phyloP scores from a whole-genome alignment of 2,888 invertebrate genomes.

The Dioctria rufipes region DNA sequence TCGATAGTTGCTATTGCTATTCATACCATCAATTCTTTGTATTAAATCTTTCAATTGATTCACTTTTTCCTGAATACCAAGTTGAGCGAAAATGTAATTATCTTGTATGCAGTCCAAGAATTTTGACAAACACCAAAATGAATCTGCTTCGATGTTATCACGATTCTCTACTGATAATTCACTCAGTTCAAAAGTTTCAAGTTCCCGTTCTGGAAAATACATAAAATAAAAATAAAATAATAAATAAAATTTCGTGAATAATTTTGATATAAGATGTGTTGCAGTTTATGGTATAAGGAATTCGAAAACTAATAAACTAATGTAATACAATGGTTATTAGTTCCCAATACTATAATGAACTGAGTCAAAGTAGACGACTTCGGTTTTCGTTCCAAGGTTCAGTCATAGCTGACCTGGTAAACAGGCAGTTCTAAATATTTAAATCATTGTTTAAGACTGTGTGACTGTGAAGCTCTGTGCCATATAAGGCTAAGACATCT shows the following conservation, averaged over 20 bases:
- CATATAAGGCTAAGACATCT: too few species aligned
- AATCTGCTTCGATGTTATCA: slow-evolving; percentile 96
- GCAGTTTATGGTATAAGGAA: too few species aligned
- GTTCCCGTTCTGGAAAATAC: slow-evolving; percentile 76
- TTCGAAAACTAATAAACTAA: too few species aligned
- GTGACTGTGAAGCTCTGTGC: too few species aligned
- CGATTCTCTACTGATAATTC: slow-evolving; percentile 83
- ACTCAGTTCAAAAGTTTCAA: slow-evolving; percentile 90
- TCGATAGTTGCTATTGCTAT: slow-evolving; percentile 48
- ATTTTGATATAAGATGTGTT: background rate
- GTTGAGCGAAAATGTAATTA: slow-evolving; percentile 99
- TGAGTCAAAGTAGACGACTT: too few species aligned
- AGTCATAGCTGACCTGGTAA: too few species aligned
- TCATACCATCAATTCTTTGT: slow-evolving; percentile 90
- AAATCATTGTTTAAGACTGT: too few species aligned
- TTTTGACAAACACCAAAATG: slow-evolving; percentile 98
- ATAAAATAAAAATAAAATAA: too few species aligned
- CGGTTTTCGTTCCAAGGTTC: too few species aligned
- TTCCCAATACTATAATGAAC: too few species aligned
- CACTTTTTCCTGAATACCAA: slow-evolving; percentile 98
- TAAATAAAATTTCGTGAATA: background rate
- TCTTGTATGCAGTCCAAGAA: slow-evolving; percentile 99
- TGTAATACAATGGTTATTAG: too few species aligned
- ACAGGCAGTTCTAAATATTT: too few species aligned
- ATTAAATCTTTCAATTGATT: slow-evolving; percentile 96